Conservation (phyloP, 1,140 invertebrate species). For the Apis florea region DNA sequence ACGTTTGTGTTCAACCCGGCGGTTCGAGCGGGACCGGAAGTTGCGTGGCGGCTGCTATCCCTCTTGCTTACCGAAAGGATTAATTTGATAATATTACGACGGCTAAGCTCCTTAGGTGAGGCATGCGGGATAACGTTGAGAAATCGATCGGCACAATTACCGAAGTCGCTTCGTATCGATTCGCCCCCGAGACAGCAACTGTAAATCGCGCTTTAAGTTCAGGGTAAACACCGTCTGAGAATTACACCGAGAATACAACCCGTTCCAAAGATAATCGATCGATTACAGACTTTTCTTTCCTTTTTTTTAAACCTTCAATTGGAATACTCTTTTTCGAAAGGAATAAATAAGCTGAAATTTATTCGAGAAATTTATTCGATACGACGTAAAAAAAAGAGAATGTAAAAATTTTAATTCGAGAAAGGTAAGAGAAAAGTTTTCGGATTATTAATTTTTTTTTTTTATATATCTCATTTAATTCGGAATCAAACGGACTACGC, state of each 20-base stretch:
- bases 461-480: too few species aligned
- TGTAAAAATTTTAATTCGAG: too few species aligned
- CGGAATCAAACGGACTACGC: too few species aligned
- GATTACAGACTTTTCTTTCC: neutral
- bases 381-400: too few species aligned
- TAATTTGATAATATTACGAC: slow-evolving; percentile 33
- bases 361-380: too few species aligned
- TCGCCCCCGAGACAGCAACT: slow-evolving; percentile 10
- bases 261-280: neutral
- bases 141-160: slow-evolving; percentile 46
- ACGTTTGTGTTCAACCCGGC: neutral
- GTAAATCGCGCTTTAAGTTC: slow-evolving; percentile 37
- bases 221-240: slow-evolving; percentile 12
- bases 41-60: neutral
- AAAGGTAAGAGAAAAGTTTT: too few species aligned
- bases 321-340: neutral
- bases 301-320: neutral
- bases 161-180: slow-evolving; percentile 47
- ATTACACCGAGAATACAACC: slow-evolving; percentile 29
- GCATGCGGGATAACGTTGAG: neutral
- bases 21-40: neutral
- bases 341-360: too few species aligned
- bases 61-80: slow-evolving; percentile 13
- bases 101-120: slow-evolving; percentile 27
- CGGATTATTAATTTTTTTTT: too few species aligned